Conservation (phyloP, 2,888 invertebrate genomes). For the Drosophila mulleri region DNA sequence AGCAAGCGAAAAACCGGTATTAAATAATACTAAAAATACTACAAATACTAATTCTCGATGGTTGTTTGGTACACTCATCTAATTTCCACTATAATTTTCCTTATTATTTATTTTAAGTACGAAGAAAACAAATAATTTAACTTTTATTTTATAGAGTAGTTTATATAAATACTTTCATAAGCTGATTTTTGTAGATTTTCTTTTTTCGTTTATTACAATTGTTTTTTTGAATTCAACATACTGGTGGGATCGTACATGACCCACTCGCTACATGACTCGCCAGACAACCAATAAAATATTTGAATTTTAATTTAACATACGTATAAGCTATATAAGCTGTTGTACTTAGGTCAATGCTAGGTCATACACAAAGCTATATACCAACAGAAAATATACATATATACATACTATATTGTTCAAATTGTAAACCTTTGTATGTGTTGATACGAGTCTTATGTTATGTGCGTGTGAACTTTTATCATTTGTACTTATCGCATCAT, state of each 20-base stretch:
- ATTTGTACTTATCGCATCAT: conserved; percentile 69
- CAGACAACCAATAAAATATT: conserved; percentile 51
- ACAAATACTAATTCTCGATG: conserved; percentile 73
- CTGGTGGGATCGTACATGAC: conserved; percentile 12
- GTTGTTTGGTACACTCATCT: conserved; percentile 82
- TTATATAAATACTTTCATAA: conserved; percentile 28
- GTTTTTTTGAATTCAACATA: conserved; percentile 20
- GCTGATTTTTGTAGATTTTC: conserved; percentile 88
- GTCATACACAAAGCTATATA: conserved; percentile 60
- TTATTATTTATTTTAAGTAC: conserved; percentile 10
- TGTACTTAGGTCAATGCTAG: conserved; percentile 71
- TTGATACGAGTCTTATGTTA: conserved; percentile 82
- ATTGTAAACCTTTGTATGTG: conserved; percentile 83
- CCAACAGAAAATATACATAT: conserved; percentile 47
- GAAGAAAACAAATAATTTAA: conserved; percentile 62
- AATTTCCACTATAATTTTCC: conserved; percentile 32
- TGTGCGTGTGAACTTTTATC: conserved; percentile 83
- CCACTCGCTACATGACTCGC: conserved; percentile 25
- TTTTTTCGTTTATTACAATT: conserved; percentile 6
- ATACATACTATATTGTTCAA: conserved; percentile 68
- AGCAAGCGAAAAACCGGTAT: conserved; percentile 86
- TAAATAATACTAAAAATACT: conserved; percentile 70
- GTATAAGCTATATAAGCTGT: conserved; percentile 68
- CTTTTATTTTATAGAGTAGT: conserved; percentile 53
- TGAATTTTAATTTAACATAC: conserved; percentile 59